Conservation (phyloP, 2,113 vertebrate species). For the Kryptolebias marmoratus region DNA sequence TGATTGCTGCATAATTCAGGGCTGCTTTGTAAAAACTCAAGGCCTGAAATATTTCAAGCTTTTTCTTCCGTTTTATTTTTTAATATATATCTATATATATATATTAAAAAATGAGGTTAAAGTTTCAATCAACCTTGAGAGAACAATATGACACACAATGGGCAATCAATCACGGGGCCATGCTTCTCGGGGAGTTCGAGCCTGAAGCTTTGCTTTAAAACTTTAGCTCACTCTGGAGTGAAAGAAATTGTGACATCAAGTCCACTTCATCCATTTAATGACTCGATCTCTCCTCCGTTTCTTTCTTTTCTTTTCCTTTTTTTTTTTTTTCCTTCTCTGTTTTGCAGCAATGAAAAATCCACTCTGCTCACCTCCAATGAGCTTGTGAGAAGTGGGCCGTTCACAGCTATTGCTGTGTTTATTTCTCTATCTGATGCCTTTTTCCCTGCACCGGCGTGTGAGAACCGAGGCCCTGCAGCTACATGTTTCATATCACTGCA, state of each 20-base stretch:
- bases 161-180: conserved; percentile 92
- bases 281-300: conserved; percentile 12
- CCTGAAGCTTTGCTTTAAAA: conserved; percentile 20
- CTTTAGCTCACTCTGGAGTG: conserved; percentile 40
- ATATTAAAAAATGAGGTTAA: conserved; percentile 93
- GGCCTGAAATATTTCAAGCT: conserved; percentile 97
- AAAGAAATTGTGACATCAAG: conserved; percentile 55
- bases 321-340: neutral
- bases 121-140: conserved; percentile 99
- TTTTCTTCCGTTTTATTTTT: conserved; percentile 79
- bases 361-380: conserved; percentile 57
- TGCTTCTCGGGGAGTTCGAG: conserved; percentile 81
- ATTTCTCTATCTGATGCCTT: conserved; percentile 73
- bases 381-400: conserved; percentile 49
- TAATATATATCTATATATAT: conserved; percentile 47
- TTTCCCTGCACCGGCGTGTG: conserved; percentile 67
- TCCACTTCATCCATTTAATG: conserved; percentile 64
- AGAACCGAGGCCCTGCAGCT: conserved; percentile 73
- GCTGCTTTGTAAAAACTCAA: conserved; percentile 99
- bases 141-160: conserved; percentile 90
- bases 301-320: too few species aligned
- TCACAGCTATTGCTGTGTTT: conserved; percentile 71
- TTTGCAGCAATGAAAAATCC: conserved; percentile 37
- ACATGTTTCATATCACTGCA: conserved; percentile 82
- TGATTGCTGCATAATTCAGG: conserved; percentile 99